Base-by-base conservation (phyloP, 2,797 vertebrate genomes). In the Crypturellus tataupa region DNA sequence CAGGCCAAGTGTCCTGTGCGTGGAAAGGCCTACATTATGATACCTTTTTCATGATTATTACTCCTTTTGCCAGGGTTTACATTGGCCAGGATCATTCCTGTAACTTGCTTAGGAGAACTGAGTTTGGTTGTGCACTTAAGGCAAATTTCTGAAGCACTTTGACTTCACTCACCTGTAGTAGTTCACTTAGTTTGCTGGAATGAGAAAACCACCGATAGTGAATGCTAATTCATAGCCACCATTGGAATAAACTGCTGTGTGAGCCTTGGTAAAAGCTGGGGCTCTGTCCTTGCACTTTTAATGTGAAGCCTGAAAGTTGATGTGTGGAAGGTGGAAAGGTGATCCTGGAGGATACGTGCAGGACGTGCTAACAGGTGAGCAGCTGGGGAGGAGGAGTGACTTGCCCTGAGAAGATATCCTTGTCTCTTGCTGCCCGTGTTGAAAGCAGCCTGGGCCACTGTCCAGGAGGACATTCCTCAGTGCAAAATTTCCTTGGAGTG, bases 301-400 rank as follows among this genome's bases (percentile, higher is more conserved):
- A 78, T 86, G 35, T 19, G 47, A 88, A 77, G 77, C 31, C 67
- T 77, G 94, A 94, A 86, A 93, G 78, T 25, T 88, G 93, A 95
- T 73, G 75, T 79, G 80, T 67, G 44, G 53, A 53, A 21, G 19
- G 67, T 58, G 65, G 93, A 94, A 96, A 95, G 68, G 58, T 49
- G 93, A 96, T 96, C 92, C 92, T 62, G 37, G 71, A 94, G 47
- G 82, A 91, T 89, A 24, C 0, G 0, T 18, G 1, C 70, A 81
- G 85, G 85, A 59, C 40, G 15, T 87, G 69, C 20, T 78, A 87
- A 89, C 62, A 86, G 81, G 87, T 91, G 89, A 96, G 89, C 79
- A 59, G 62, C 16, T 42, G 63, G 59, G 89, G 70, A 91, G 93
- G 70, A 91, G 67, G 60, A 55, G 16, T 71, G 51, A 1, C 0